Evolutionary conservation across 1,140 invertebrate genomes (phyloP).

Genomic region (Panulirus ornatus): DNA sequence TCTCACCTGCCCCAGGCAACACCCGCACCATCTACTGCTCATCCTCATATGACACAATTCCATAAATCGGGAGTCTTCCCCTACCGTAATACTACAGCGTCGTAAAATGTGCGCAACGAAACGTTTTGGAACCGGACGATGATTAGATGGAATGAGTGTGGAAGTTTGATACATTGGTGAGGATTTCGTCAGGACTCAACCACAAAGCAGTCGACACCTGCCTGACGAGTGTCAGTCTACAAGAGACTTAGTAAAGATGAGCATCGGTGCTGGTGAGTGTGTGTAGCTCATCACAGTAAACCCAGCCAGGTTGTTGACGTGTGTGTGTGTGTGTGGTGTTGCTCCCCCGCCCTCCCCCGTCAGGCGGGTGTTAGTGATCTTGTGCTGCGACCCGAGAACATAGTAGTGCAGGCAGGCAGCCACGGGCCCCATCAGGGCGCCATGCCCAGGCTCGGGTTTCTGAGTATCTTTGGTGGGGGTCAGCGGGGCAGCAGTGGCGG

Average conservation of each 20-base stretch:
- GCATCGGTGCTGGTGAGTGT: not conserved
- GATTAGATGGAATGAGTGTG: not conserved
- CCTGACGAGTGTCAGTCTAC: constrained; percentile 62
- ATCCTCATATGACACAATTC: no score
- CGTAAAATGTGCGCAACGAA: no score
- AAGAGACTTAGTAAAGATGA: constrained; percentile 51
- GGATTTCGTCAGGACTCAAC: constrained; percentile 68
- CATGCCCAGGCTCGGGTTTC: constrained; percentile 68
- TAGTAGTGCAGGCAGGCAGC: not conserved
- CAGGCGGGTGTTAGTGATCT: not conserved
- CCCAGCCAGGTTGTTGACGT: not conserved
- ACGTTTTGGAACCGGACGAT: constrained; percentile 25
- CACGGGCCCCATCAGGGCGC: constrained; percentile 24
- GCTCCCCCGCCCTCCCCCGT: not conserved
- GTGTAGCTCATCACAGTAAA: no score
- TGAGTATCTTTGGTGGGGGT: constrained; percentile 51
- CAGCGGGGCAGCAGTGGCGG: constrained; percentile 1
- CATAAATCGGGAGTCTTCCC: no score
- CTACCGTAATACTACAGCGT: no score
- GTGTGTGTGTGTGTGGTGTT: not conserved
- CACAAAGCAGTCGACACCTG: constrained; percentile 61
- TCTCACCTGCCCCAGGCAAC: no score
- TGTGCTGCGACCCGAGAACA: not conserved
- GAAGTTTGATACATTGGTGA: constrained; percentile 59
- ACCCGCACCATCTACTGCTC: no score